Evolutionary conservation across 2,113 vertebrate genomes (phyloP).

Genomic region (Pteropus alecto): DNA sequence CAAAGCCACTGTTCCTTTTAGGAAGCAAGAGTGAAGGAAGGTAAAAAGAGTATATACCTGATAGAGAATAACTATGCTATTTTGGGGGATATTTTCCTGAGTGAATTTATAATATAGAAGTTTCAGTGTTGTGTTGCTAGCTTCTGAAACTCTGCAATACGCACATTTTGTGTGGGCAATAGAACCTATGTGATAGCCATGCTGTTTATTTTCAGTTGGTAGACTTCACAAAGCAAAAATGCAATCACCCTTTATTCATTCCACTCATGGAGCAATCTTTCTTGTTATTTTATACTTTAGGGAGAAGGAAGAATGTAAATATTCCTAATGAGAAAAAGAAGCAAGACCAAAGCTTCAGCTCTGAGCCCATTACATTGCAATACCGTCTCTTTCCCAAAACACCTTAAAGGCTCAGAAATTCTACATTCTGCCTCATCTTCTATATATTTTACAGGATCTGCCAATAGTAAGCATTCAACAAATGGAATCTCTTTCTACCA

Average conservation of each 20-base stretch:
- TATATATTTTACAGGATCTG: neutral
- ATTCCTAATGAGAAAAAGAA: neutral
- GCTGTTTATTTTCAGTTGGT: neutral
- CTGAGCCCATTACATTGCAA: neutral
- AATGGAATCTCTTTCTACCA: neutral
- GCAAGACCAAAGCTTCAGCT: neutral
- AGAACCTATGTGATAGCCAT: neutral
- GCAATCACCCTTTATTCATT: neutral
- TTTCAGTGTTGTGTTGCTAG: neutral
- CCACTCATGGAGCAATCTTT: neutral
- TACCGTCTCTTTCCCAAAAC: neutral
- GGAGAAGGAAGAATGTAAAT: neutral
- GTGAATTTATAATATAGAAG: neutral
- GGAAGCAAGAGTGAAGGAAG: neutral
- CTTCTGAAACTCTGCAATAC: neutral
- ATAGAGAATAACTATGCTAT: neutral
- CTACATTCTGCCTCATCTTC: neutral
- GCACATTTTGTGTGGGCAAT: neutral
- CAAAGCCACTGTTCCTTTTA: neutral
- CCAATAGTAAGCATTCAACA: neutral
- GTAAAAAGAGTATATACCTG: neutral
- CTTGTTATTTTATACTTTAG: slow-evolving; percentile 18
- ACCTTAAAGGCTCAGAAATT: neutral
- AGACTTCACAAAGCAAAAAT: neutral
- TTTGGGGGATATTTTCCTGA: neutral